Evolutionary conservation across 2,888 invertebrate species (phyloP).

Genomic region (Anoplius nigerrimus): DNA sequence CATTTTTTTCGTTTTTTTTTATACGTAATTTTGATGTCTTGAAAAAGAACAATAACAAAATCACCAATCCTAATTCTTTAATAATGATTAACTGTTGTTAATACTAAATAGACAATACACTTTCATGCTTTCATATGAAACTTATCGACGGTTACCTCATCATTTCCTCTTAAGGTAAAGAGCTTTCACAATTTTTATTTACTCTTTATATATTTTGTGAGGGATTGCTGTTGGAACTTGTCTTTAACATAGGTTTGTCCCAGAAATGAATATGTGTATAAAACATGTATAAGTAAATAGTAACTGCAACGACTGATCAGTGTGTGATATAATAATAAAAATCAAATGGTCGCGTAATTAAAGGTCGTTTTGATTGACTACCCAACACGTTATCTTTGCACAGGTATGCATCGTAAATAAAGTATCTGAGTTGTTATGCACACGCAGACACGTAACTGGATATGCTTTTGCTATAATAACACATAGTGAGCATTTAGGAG

Average conservation of each 20-base stretch:
- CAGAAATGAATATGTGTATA: too few species aligned
- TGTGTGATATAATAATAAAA: not conserved
- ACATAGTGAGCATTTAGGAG: too few species aligned
- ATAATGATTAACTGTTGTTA: conserved; percentile 61
- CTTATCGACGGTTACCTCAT: conserved; percentile 48
- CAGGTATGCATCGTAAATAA: too few species aligned
- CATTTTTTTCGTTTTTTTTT: conserved; percentile 42
- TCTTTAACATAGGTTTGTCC: not conserved
- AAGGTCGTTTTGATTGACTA: too few species aligned
- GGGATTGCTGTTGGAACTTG: conserved; percentile 61
- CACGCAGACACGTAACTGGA: too few species aligned
- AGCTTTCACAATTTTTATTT: conserved; percentile 48
- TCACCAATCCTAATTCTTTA: conserved; percentile 53
- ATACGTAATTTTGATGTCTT: conserved; percentile 51
- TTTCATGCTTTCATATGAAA: conserved; percentile 54
- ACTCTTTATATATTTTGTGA: conserved; percentile 40
- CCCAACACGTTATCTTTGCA: too few species aligned
- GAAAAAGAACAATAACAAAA: conserved; percentile 55
- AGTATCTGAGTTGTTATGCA: too few species aligned
- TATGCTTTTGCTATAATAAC: too few species aligned
- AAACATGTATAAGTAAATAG: not conserved
- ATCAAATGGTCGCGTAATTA: not conserved
- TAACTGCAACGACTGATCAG: not conserved
- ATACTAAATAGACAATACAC: conserved; percentile 62
- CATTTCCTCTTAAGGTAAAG: conserved; percentile 43